These are phyloP conservation scores for Andrena trimmerana DNA, from an alignment of 2,888 invertebrate species.

Conservation along the genomic window DNA sequence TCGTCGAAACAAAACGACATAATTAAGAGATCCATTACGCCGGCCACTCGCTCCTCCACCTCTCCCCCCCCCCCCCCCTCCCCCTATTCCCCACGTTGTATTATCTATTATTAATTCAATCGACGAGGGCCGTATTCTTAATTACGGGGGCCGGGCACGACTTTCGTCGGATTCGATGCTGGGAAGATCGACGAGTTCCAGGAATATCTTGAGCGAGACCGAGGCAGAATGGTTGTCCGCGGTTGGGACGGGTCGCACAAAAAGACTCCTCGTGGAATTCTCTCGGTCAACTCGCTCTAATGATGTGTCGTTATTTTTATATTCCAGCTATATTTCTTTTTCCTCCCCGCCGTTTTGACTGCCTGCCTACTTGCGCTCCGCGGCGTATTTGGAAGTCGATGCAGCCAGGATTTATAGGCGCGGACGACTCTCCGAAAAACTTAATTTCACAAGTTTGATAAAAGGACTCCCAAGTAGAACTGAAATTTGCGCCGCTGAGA, in stretches of 20 bases:
- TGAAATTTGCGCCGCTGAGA: too few relatives aligned
- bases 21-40: constrained; percentile 79
- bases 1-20: constrained; percentile 73
- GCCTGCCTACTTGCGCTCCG: constrained; percentile 41
- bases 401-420: constrained; percentile 36
- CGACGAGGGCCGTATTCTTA: constrained; percentile 54
- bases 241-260: constrained; percentile 34
- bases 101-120: constrained; percentile 67
- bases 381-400: constrained; percentile 42
- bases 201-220: constrained; percentile 46
- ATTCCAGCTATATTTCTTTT: constrained; percentile 32
- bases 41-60: constrained; percentile 20
- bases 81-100: constrained; percentile 1
- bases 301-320: constrained; percentile 56
- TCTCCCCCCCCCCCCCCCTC: too few relatives aligned
- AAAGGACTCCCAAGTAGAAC: too few relatives aligned
- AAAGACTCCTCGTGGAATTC: constrained; percentile 45
- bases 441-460: too few relatives aligned
- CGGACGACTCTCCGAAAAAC: not conserved
- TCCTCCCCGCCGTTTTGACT: constrained; percentile 26
- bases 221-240: constrained; percentile 21
- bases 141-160: constrained; percentile 46
- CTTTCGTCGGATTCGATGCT: constrained; percentile 19
- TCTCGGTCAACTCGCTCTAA: constrained; percentile 38
- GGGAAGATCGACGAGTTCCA: constrained; percentile 52